Conservation (phyloP, 2,888 invertebrate genomes). For the Limnephilus rhombicus region DNA sequence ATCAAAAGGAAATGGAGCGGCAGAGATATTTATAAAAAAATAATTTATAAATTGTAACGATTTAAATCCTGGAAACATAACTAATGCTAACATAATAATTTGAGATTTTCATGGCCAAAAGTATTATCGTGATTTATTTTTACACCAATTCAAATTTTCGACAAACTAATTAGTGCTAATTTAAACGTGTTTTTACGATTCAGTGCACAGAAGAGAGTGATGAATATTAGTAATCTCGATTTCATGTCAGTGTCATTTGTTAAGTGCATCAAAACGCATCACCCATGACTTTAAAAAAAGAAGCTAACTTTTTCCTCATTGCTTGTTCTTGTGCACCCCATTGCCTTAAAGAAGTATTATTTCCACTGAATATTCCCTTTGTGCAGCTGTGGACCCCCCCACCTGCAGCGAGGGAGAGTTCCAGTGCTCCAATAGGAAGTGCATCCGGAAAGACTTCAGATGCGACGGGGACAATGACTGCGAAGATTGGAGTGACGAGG, state of each 20-base stretch:
- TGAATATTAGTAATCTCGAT: not conserved
- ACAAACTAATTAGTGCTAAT: not conserved
- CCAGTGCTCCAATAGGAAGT: conserved; percentile 84
- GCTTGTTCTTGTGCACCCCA: not conserved
- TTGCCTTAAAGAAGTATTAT: not conserved
- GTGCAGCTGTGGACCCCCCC: conserved; percentile 75
- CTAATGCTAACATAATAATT: not conserved
- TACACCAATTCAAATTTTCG: not conserved
- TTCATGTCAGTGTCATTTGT: not conserved
- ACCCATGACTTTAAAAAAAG: not conserved
- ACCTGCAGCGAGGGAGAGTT: conserved; percentile 86
- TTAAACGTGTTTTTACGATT: not conserved
- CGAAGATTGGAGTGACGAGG: conserved; percentile 92
- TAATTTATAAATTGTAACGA: not conserved
- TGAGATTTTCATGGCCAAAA: too few relatives aligned
- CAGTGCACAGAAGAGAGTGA: not conserved
- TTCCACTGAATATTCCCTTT: not conserved
- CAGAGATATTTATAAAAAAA: not conserved
- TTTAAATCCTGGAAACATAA: not conserved
- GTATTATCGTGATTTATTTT: not conserved
- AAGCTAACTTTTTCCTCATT: not conserved
- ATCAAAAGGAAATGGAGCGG: not conserved
- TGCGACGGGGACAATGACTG: conserved; percentile 94
- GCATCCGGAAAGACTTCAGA: conserved; percentile 85
- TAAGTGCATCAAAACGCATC: not conserved